Base-by-base conservation (phyloP, 2,888 invertebrate genomes). In the Oxyscelio sp. region DNA sequence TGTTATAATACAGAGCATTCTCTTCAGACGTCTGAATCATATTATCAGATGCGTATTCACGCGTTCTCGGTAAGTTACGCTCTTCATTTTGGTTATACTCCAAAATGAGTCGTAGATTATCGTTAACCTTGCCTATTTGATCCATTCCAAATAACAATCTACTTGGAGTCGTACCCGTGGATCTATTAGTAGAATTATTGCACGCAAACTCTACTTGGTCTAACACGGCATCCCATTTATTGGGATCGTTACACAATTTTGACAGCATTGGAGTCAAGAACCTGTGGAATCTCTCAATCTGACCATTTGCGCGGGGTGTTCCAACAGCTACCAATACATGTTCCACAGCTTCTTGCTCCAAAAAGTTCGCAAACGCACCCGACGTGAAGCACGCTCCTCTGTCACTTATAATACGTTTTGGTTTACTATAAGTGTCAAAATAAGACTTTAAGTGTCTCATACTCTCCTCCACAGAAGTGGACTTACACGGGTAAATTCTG, bases 351-450 rank as follows among this genome's bases (percentile, higher is more conserved):
- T 90, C 84, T 15, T 88, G 81, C 5, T 78, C 45, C 68, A 92
- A 93, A 81, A 90, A 93, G 9, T 83, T 74, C 58, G 89, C 83
- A 71, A 94, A 94, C 4, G 48, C 19, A 4, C 27, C 5, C 2
- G 70, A 58, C 5, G 93, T 94, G 70, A 93, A 94, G 11, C 87
- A 85, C n/a, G 91, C 90, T 15, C 94, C 93, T 38, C 91, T 77
- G 73, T 94, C 94, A 2, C 90, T 90, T 13, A 94, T 90, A 15
- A 93, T 80, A 11, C 89, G 77, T 3, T 78, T 84, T 27, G 90
- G 89, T 11, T 78, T 83, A 1, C 92, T 91, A 83, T 91, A 92
- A 19, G 87, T 75, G 3, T 74, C 40, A 58, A 91, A 85, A 17
- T 92, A 86, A 34, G 90, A 85, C 54, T 84, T 65, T 15, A 94